Evolutionary conservation across 2,113 vertebrate species (phyloP).

Genomic region (Pantherophis guttatus): DNA sequence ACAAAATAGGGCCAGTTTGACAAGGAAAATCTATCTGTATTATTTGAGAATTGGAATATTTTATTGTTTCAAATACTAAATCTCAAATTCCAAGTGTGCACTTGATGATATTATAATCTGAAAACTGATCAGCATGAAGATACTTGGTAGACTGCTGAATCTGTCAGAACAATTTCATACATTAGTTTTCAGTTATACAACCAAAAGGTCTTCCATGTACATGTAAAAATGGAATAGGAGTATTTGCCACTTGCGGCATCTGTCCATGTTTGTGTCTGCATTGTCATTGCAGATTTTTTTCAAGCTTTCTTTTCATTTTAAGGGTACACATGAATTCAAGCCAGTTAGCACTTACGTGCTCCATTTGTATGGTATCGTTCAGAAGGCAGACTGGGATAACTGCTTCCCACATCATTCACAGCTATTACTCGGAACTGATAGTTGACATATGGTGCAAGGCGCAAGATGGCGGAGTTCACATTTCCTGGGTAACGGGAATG

Average conservation of each 20-base stretch:
- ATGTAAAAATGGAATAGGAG: neutral
- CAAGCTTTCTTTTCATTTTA: neutral
- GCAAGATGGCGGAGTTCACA: slow-evolving; percentile 84
- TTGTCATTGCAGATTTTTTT: neutral
- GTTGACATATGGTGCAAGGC: slow-evolving; percentile 88
- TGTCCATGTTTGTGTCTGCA: neutral
- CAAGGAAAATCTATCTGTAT: neutral
- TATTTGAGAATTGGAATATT: neutral
- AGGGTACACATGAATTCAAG: neutral
- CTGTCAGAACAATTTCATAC: neutral
- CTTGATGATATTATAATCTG: neutral
- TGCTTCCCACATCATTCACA: slow-evolving; percentile 88
- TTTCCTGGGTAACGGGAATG: slow-evolving; percentile 82
- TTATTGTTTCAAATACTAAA: neutral
- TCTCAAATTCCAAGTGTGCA: neutral
- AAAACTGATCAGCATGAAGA: neutral
- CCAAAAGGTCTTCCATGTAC: neutral
- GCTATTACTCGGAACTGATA: slow-evolving; percentile 95
- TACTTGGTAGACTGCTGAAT: neutral
- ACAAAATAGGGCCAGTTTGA: neutral
- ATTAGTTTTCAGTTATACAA: neutral
- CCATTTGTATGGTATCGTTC: slow-evolving; percentile 88
- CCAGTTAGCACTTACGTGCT: slow-evolving; percentile 76
- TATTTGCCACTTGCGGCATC: neutral
- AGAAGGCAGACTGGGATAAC: slow-evolving; percentile 83